Evolutionary conservation across 2,888 invertebrate species (phyloP), one percentile per base, ranked within the genome.

Genomic region (Itoplectis maculator): DNA sequence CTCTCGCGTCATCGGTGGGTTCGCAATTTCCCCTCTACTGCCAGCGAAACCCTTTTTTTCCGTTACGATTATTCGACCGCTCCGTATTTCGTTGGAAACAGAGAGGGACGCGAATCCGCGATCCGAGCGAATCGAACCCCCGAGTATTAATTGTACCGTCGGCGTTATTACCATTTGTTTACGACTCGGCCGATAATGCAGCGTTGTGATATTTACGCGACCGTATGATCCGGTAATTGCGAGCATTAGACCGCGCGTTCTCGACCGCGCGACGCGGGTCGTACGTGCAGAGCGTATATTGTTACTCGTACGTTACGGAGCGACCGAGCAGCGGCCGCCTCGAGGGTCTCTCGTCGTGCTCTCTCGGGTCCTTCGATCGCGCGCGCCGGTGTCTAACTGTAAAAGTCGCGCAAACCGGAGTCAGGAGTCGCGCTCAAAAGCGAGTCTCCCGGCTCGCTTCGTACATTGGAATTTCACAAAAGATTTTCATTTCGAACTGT

Each of bases 211-310:
- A 75, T 79, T 79, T 72, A 79, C 82, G 66, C 47, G 75, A 49
- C 74, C 74, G 65, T 82, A 65, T 70, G 82, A 82, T 79, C 66
- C 61, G 72, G 75, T 75, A 76, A 82, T 82, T 82, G 79, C 79
- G 75, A 79, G 82, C 79, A 75, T 79, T 82, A 74, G 75, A 56
- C 51, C 56, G 66, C 18, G 68, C 66, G 61, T 56, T 49, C 65
- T 66, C 79, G 76, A 78, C 63, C 81, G 47, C n/a, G 82, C 47
- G 72, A 76, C 11, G 68, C 66, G 45, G 45, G 0, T n/a, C 13
- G 37, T 45, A 70, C 65, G 15, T 51, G 54, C 18, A n/a, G n/a
- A 51, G 49, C 69, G n/a, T 42, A 63, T 51, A 81, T 74, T 78
- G 77, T 73, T 63, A 56, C 18, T 42, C 73, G 42, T 81, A 73